phyloP scores from a whole-genome alignment of 2,888 invertebrate species.

The Lomographa bimaculata region DNA sequence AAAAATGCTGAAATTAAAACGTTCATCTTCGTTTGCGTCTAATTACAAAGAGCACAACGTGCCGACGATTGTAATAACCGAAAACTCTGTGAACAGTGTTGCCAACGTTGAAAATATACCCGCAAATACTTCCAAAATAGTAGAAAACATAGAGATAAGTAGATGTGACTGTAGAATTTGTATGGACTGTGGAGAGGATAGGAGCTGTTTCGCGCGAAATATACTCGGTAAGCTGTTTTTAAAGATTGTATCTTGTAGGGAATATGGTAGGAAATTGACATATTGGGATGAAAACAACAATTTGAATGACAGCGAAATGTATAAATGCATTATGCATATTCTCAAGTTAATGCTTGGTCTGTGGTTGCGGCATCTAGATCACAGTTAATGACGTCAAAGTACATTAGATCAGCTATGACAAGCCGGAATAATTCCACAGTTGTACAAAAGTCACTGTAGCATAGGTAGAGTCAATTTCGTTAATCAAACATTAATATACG shows the following conservation, averaged over 20 bases:
- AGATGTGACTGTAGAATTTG: constrained; percentile 75
- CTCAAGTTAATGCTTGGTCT: constrained; percentile 73
- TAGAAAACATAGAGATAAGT: constrained; percentile 48
- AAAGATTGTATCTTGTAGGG: constrained; percentile 52
- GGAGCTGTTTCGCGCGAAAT: constrained; percentile 51
- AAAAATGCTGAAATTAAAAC: constrained; percentile 38
- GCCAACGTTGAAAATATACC: constrained; percentile 46
- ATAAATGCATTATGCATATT: constrained; percentile 63
- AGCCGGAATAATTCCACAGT: no score
- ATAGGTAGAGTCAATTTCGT: no score
- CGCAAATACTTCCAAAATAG: constrained; percentile 23
- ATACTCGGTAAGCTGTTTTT: constrained; percentile 58
- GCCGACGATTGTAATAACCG: constrained; percentile 47
- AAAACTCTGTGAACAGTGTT: constrained; percentile 42
- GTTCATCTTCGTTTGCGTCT: constrained; percentile 29
- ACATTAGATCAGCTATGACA: no score
- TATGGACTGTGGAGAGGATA: constrained; percentile 48
- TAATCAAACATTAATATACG: no score
- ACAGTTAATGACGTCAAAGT: constrained; percentile 43
- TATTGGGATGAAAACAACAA: constrained; percentile 70
- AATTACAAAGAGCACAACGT: constrained; percentile 27
- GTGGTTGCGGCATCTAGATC: constrained; percentile 77
- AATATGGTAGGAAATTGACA: constrained; percentile 54
- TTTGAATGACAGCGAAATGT: constrained; percentile 65
- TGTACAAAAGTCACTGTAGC: no score